Evolutionary conservation across 2,888 invertebrate species (phyloP).

Genomic region (Steromphala cineraria): DNA sequence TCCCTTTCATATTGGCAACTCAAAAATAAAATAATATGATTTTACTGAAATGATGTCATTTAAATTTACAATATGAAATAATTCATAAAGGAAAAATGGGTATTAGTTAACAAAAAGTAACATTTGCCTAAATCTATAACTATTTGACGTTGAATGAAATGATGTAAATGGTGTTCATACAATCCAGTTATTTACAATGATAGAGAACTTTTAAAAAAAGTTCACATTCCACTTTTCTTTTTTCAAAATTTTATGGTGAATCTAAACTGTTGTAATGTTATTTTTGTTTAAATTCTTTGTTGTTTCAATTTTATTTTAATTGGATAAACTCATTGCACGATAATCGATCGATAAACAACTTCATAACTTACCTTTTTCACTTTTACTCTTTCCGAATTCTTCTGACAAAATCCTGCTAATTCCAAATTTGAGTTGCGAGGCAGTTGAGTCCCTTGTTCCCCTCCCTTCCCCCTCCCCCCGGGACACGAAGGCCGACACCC

Average conservation of each 20-base stretch:
- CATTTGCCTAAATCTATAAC: no score
- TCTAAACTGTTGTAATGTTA: no score
- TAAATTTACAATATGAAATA: no score
- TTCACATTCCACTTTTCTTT: neutral
- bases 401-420: conserved; percentile 58
- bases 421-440: conserved; percentile 52
- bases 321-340: neutral
- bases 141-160: no score
- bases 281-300: neutral
- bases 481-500: conserved; percentile 44
- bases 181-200: no score
- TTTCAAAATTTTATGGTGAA: neutral
- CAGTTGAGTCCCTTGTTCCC: neutral
- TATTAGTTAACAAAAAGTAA: no score
- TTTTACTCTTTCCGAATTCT: conserved; percentile 51
- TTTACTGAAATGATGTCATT: no score
- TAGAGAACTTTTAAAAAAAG: no score
- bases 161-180: no score
- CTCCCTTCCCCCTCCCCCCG: conserved; percentile 24
- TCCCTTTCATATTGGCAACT: no score
- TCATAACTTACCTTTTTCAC: conserved; percentile 35
- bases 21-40: no score
- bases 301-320: neutral
- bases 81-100: no score
- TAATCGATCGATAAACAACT: neutral